Conservation (phyloP, 2,888 invertebrate species). For the Acanthacorydalis orientalis region DNA sequence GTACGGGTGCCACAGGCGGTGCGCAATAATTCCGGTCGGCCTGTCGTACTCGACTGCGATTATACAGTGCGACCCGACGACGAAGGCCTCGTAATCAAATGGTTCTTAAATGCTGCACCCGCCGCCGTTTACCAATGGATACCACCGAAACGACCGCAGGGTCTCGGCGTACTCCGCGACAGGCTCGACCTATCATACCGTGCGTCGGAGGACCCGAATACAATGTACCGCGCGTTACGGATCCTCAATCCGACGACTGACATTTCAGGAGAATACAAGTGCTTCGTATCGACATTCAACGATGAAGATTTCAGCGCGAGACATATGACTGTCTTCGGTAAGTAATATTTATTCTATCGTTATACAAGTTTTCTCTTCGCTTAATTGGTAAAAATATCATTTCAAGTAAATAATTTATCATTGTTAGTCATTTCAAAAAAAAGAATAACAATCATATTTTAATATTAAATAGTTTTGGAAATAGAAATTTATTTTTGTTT, state of each 20-base stretch:
- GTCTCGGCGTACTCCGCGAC: conserved; percentile 35
- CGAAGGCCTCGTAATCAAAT: conserved; percentile 55
- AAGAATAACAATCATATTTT: too few relatives aligned
- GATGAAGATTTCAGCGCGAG: conserved; percentile 47
- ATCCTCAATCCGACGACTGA: conserved; percentile 50
- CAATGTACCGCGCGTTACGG: conserved; percentile 51
- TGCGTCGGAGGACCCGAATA: conserved; percentile 47
- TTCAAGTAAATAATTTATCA: too few relatives aligned
- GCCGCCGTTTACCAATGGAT: conserved; percentile 71
- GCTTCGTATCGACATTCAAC: conserved; percentile 49
- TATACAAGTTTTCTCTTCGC: neutral
- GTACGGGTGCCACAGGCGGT: conserved; percentile 24
- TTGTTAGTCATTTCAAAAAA: too few relatives aligned
- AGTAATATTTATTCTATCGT: conserved; percentile 16
- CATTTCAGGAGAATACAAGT: conserved; percentile 55
- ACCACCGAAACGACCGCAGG: conserved; percentile 47
- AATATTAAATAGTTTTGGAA: too few relatives aligned
- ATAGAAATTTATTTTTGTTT: too few relatives aligned
- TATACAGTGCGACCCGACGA: conserved; percentile 44
- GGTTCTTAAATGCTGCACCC: conserved; percentile 49
- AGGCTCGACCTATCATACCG: conserved; percentile 45
- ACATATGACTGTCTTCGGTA: conserved; percentile 51
- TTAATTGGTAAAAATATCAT: too few relatives aligned
- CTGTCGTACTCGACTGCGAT: conserved; percentile 54
- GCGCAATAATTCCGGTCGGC: conserved; percentile 21